A percentile compares a stretch with the other conserved stretches of the same genome.
Evolutionary conservation across 1,140 invertebrate genomes (phyloP).

Genomic region (Luehdorfia chinensis): DNA sequence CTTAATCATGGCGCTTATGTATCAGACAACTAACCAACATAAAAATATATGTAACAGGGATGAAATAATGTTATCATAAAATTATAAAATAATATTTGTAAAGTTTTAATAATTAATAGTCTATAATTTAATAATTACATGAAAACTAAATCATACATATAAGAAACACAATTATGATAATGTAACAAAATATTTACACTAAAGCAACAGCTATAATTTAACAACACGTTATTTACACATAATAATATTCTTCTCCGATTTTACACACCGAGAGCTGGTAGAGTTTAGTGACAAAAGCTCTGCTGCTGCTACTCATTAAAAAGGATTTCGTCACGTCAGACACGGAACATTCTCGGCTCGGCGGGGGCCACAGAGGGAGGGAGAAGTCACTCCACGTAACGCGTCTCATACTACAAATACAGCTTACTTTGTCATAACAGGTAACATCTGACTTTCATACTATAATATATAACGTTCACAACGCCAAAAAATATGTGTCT

Average conservation of each 20-base stretch:
- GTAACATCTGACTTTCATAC: conserved; percentile 75
- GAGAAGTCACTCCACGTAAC: conserved; percentile 27
- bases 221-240: conserved; percentile 70
- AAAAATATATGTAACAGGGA: not conserved
- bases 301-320: not conserved
- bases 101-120: conserved; percentile 49
- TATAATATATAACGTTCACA: conserved; percentile 76
- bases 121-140: conserved; percentile 42
- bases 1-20: not conserved
- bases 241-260: conserved; percentile 25
- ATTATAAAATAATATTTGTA: conserved; percentile 35
- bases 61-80: conserved; percentile 30
- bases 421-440: conserved; percentile 75
- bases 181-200: conserved; percentile 73
- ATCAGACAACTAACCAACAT: conserved; percentile 20
- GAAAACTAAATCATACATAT: conserved; percentile 44
- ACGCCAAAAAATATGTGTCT: conserved; percentile 67
- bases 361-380: conserved; percentile 16
- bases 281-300: conserved; percentile 9
- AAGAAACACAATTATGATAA: conserved; percentile 56
- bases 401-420: conserved; percentile 56
- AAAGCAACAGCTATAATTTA: conserved; percentile 73
- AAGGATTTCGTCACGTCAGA: conserved; percentile 24
- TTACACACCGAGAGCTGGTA: conserved; percentile 1
- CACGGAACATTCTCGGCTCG: conserved; percentile 4